phyloP scores from a whole-genome alignment of 2,113 vertebrate species.

The Tiliqua scincoides region DNA sequence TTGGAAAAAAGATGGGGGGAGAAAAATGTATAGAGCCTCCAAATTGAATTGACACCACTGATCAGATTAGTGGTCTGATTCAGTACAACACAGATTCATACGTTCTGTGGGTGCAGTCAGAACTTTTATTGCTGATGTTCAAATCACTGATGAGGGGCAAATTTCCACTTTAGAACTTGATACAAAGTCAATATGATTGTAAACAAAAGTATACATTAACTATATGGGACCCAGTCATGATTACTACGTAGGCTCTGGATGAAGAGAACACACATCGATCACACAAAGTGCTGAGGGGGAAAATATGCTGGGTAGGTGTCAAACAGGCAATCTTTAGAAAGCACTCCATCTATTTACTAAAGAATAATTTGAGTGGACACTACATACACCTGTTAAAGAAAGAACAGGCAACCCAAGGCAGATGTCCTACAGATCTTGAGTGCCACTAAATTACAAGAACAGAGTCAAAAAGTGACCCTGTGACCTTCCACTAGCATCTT shows the following conservation, averaged over 20 bases:
- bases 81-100: no score
- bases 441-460: not conserved
- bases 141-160: no score
- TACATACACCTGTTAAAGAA: not conserved
- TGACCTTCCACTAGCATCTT: not conserved
- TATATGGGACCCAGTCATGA: not conserved
- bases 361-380: not conserved
- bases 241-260: not conserved
- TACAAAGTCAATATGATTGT: not conserved
- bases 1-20: no score
- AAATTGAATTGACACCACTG: no score
- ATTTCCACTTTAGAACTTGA: no score
- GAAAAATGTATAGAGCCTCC: no score
- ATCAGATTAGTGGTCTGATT: no score
- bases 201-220: not conserved
- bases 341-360: accelerated
- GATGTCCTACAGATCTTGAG: not conserved
- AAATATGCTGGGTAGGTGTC: no score
- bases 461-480: slow-evolving; percentile 1
- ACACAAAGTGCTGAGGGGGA: no score
- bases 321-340: not conserved
- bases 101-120: no score
- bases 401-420: not conserved
- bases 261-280: not conserved
- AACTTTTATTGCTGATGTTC: no score